A percentile compares a stretch with the other conserved stretches of the same genome.
Conservation (phyloP, 1,140 invertebrate genomes). For the Sesamia nonagrioides region DNA sequence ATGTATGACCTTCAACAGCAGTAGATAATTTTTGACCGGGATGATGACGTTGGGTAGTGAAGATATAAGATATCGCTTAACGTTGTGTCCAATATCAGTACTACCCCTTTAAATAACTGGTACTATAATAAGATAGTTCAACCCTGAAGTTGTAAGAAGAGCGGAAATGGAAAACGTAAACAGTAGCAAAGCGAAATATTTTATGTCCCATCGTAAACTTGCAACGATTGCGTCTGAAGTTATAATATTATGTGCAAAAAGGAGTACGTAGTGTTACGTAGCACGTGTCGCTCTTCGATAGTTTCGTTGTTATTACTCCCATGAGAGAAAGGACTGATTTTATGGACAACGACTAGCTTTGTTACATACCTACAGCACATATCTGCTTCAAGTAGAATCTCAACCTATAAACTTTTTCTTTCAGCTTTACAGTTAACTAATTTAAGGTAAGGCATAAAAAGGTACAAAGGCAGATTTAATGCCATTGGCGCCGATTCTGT, state of each 20-base stretch:
- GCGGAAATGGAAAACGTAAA: constrained; percentile 58
- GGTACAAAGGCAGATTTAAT: too few species aligned
- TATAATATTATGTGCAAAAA: background rate
- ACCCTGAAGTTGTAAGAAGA: constrained; percentile 13
- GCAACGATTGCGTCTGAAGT: constrained; percentile 6
- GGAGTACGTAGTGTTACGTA: background rate
- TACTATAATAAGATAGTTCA: constrained; percentile 23
- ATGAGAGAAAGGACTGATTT: background rate
- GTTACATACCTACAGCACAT: too few species aligned
- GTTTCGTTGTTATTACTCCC: background rate
- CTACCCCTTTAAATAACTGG: background rate
- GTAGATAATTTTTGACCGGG: too few species aligned
- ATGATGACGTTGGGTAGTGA: too few species aligned
- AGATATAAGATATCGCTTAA: too few species aligned
- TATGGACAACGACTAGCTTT: background rate
- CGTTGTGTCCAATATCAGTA: too few species aligned
- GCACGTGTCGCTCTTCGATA: background rate
- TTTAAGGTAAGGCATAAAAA: too few species aligned
- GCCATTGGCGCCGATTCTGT: too few species aligned
- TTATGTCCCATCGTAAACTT: constrained; percentile 19
- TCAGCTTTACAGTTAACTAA: too few species aligned
- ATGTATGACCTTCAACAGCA: too few species aligned
- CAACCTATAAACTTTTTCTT: too few species aligned
- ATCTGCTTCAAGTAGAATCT: too few species aligned
- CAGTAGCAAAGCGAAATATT: constrained; percentile 35